phyloP scores from a whole-genome alignment of 2,888 invertebrate genomes.

The Drosophila rellima region DNA sequence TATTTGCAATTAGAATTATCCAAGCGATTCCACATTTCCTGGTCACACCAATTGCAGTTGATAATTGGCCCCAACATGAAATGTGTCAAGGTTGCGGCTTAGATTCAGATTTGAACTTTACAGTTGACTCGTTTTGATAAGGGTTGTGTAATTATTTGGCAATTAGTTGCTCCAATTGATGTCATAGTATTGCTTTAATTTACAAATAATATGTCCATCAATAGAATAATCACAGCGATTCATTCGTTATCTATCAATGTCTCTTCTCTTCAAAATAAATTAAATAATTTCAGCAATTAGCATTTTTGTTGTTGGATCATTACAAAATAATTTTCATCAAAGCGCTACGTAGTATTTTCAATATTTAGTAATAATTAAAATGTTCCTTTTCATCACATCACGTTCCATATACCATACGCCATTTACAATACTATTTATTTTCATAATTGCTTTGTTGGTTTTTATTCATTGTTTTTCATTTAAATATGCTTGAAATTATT shows the following conservation, averaged over 20 bases:
- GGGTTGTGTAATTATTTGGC: slow-evolving; percentile 39
- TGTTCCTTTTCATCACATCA: slow-evolving; percentile 4
- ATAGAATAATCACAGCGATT: neutral
- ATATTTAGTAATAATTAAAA: slow-evolving; percentile 4
- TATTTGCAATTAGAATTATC: slow-evolving; percentile 23
- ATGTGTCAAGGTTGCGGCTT: slow-evolving; percentile 44
- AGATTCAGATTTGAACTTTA: neutral
- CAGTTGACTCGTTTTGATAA: slow-evolving; percentile 32
- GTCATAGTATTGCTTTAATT: neutral
- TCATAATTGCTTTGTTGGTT: slow-evolving; percentile 33
- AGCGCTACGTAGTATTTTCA: slow-evolving; percentile 10
- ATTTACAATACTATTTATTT: slow-evolving; percentile 7
- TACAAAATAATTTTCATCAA: slow-evolving; percentile 12
- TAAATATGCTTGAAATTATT: slow-evolving; percentile 65
- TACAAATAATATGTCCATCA: slow-evolving; percentile 1
- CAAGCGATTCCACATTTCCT: slow-evolving; percentile 35
- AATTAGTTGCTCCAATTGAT: slow-evolving; percentile 47
- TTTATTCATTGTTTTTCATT: slow-evolving; percentile 47
- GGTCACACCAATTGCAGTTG: slow-evolving; percentile 35
- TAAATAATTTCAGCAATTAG: slow-evolving; percentile 3
- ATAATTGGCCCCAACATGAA: slow-evolving; percentile 36
- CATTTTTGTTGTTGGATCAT: slow-evolving; percentile 17
- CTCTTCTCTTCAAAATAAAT: neutral
- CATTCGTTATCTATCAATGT: neutral
- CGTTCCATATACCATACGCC: slow-evolving; percentile 5